A percentile compares a stretch with the other conserved stretches of the same genome.
Evolutionary conservation across 2,888 invertebrate species (phyloP).

Genomic region (Drosophila flavopinicola): DNA sequence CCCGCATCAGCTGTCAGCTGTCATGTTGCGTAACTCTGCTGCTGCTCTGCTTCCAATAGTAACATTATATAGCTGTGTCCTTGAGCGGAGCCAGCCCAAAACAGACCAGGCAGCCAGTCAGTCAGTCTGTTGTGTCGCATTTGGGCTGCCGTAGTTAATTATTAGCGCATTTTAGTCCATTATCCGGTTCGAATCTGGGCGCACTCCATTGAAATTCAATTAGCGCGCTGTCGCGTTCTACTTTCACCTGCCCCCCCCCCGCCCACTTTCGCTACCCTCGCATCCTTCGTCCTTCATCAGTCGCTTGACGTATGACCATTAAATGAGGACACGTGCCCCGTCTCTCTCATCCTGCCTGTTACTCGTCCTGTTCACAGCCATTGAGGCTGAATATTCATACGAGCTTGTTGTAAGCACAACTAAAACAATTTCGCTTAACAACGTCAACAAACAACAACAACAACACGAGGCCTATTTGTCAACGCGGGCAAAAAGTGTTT

Average conservation of each 20-base stretch:
- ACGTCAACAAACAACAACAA: conserved; percentile 23
- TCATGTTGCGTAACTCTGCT: conserved; percentile 35
- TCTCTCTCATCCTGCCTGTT: neutral
- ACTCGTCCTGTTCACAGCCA: conserved; percentile 9
- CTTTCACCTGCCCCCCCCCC: too few relatives aligned
- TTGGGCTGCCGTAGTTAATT: conserved; percentile 69
- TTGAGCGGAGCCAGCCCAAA: conserved; percentile 17
- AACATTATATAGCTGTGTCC: conserved; percentile 39
- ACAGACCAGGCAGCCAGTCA: neutral
- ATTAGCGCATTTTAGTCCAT: conserved; percentile 76
- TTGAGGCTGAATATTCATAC: conserved; percentile 18
- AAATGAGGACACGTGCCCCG: conserved; percentile 59
- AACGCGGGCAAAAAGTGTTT: conserved; percentile 57
- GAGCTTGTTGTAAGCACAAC: conserved; percentile 27
- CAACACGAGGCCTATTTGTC: conserved; percentile 50
- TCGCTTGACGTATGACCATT: conserved; percentile 59
- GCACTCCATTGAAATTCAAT: conserved; percentile 72
- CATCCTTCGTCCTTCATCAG: conserved; percentile 24
- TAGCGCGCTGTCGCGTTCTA: conserved; percentile 45
- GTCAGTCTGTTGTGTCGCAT: conserved; percentile 37
- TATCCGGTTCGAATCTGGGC: conserved; percentile 61
- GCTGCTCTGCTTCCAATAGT: conserved; percentile 3
- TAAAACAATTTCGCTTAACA: conserved; percentile 56
- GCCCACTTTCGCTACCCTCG: neutral
- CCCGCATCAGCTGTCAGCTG: conserved; percentile 63